phyloP scores from a whole-genome alignment of 2,888 invertebrate genomes.

The Pollenia labialis region DNA sequence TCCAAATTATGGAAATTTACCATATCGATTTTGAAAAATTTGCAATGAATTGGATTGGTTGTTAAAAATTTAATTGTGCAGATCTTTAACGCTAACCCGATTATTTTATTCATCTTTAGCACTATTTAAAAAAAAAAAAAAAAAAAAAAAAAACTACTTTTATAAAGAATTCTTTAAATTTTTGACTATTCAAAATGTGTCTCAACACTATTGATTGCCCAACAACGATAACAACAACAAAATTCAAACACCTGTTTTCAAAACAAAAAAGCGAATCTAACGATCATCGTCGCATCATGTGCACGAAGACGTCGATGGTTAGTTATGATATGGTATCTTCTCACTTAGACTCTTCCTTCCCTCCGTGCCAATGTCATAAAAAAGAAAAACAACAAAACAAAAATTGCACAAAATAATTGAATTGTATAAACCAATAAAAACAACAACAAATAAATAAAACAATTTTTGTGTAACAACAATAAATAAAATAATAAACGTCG shows the following conservation, averaged over 20 bases:
- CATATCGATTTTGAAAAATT: too few species aligned
- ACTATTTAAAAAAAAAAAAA: conserved; percentile 5
- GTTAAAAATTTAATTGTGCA: too few species aligned
- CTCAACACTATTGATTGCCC: conserved; percentile 27
- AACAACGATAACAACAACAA: conserved; percentile 13
- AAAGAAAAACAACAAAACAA: neutral
- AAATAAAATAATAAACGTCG: conserved; percentile 1
- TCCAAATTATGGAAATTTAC: too few species aligned
- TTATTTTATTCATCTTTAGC: too few species aligned
- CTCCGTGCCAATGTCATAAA: neutral
- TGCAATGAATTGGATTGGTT: too few species aligned
- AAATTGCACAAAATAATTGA: conserved; percentile 35
- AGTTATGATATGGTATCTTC: conserved; percentile 11
- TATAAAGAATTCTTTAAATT: conserved; percentile 42
- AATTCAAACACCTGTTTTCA: conserved; percentile 56
- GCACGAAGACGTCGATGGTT: conserved; percentile 18
- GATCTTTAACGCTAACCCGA: too few species aligned
- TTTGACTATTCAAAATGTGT: conserved; percentile 36
- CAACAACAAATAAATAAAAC: neutral
- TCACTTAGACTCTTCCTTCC: neutral
- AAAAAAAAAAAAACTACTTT: neutral
- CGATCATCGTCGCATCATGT: conserved; percentile 55
- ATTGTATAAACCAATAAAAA: conserved; percentile 27
- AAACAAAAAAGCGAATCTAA: conserved; percentile 13
- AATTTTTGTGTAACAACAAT: conserved; percentile 27